Conservation (phyloP, 53 echinoderm and acorn worm species). For the Zoroaster sp. region DNA sequence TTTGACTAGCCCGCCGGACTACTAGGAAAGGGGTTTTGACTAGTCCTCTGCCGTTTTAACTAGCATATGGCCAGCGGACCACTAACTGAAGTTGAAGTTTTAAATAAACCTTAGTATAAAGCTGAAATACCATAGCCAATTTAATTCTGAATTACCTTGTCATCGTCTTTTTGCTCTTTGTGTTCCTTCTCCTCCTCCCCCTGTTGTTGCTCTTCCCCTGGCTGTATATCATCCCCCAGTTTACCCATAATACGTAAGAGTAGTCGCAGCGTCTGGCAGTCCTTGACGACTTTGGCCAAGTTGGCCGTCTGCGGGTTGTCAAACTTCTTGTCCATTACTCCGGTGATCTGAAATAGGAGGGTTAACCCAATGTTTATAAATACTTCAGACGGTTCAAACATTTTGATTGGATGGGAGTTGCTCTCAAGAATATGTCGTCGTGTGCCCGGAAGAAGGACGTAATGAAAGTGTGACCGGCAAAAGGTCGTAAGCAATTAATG, state of each 20-base stretch:
- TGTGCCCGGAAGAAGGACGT: no score
- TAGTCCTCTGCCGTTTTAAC: no score
- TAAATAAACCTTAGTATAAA: no score
- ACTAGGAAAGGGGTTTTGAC: no score
- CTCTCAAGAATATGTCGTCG: no score
- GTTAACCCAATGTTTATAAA: background rate
- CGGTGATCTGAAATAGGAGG: slow-evolving; percentile 53
- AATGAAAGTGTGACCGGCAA: no score
- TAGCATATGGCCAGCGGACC: no score
- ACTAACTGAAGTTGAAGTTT: no score
- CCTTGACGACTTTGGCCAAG: slow-evolving; percentile 67
- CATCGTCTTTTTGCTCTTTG: background rate
- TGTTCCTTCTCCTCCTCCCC: background rate
- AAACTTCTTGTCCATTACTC: slow-evolving; percentile 63
- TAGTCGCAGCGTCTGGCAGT: slow-evolving; percentile 58
- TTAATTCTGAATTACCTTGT: slow-evolving; percentile 1
- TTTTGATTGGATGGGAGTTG: no score
- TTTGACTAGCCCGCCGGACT: no score
- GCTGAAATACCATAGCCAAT: no score
- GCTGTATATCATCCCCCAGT: background rate
- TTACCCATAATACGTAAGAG: slow-evolving; percentile 65
- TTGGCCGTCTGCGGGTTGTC: slow-evolving; percentile 83
- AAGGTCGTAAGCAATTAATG: no score
- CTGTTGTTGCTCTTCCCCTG: slow-evolving; percentile 3
- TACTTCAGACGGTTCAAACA: background rate